phyloP scores from a whole-genome alignment of 2,888 invertebrate species.

The Brenthis hecate region DNA sequence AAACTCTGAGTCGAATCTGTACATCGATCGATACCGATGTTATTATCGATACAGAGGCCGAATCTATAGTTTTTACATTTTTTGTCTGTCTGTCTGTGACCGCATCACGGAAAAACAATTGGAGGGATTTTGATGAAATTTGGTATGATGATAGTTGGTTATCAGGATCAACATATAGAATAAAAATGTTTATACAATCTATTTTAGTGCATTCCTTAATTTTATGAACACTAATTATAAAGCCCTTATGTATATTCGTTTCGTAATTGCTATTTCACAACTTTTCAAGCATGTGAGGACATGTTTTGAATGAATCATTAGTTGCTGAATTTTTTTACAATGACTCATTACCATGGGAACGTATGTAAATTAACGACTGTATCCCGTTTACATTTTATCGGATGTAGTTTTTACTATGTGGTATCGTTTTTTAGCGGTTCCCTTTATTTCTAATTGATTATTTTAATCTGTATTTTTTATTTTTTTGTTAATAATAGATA shows the following conservation, averaged over 20 bases:
- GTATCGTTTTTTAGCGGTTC: neutral
- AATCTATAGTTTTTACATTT: no score
- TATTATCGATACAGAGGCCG: no score
- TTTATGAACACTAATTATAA: conserved; percentile 3
- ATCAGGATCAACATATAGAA: no score
- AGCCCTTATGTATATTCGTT: conserved; percentile 1
- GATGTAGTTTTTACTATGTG: conserved; percentile 6
- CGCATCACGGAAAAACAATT: no score
- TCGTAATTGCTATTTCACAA: conserved; percentile 24
- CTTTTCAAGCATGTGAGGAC: conserved; percentile 25
- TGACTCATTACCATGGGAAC: conserved; percentile 34
- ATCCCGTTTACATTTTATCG: conserved; percentile 25
- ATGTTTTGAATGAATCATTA: conserved; percentile 43
- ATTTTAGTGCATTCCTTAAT: neutral
- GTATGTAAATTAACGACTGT: conserved; percentile 26
- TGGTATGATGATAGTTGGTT: no score
- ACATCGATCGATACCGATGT: no score
- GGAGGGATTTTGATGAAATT: no score
- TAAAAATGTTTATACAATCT: no score
- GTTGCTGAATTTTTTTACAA: conserved; percentile 31
- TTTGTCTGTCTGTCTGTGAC: no score
- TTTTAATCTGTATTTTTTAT: neutral
- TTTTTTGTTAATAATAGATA: neutral
- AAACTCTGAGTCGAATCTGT: no score
- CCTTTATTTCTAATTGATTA: neutral